Conservation (phyloP, 2,888 invertebrate species). For the Blera fallax region DNA sequence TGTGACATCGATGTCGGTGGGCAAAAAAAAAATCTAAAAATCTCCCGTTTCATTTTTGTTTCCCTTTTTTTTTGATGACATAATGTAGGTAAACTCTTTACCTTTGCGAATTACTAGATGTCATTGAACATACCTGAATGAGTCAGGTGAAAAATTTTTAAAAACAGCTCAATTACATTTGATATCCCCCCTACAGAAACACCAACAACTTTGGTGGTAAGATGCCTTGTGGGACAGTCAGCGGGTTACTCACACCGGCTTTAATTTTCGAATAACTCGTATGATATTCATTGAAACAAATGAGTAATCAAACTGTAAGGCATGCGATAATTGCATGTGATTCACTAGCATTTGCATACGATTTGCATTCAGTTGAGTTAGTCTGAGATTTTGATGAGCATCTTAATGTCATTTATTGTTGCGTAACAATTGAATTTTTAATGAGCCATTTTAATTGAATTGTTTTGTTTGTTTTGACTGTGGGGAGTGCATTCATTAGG, state of each 20-base stretch:
- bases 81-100: not conserved
- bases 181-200: not conserved
- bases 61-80: not conserved
- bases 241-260: not conserved
- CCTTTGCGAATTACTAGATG: not conserved
- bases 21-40: not conserved
- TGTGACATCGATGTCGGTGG: constrained; percentile 3
- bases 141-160: not conserved
- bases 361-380: constrained; percentile 36
- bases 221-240: not conserved
- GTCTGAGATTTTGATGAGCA: not conserved
- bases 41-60: not conserved
- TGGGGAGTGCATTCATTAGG: not conserved
- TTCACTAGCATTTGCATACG: constrained; percentile 30
- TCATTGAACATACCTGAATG: not conserved
- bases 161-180: constrained; percentile 2
- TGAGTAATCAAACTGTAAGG: constrained; percentile 2
- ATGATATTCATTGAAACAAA: constrained; percentile 10
- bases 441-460: constrained; percentile 5
- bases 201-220: not conserved
- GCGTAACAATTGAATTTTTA: not conserved
- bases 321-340: constrained; percentile 32
- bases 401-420: constrained; percentile 4
- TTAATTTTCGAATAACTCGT: not conserved
- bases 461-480: constrained; percentile 1